Conservation (phyloP, 2,113 vertebrate species). For the Anser brachyrhynchus region DNA sequence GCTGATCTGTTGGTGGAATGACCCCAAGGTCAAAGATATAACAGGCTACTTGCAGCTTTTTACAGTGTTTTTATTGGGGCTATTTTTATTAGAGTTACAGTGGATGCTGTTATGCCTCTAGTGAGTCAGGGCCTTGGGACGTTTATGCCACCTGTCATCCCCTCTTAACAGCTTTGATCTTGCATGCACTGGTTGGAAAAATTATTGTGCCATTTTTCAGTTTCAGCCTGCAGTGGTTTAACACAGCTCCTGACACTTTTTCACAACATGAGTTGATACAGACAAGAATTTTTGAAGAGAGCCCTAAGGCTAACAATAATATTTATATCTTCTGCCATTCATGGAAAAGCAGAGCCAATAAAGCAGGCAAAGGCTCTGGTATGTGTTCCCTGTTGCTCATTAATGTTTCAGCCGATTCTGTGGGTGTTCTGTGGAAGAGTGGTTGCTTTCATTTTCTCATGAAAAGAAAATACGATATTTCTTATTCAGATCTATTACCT, state of each 20-base stretch:
- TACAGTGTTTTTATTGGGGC: background rate
- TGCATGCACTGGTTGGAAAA: slow-evolving; percentile 55
- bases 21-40: slow-evolving; percentile 28
- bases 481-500: slow-evolving; percentile 43
- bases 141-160: slow-evolving; percentile 64
- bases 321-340: slow-evolving; percentile 73
- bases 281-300: slow-evolving; percentile 72
- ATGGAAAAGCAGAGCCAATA: slow-evolving; percentile 67
- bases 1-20: slow-evolving; percentile 16
- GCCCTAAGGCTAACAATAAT: slow-evolving; percentile 72
- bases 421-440: slow-evolving; percentile 59
- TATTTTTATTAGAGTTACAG: slow-evolving; percentile 38
- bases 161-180: slow-evolving; percentile 69
- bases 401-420: slow-evolving; percentile 67
- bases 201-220: slow-evolving; percentile 75
- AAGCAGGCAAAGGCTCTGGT: slow-evolving; percentile 50
- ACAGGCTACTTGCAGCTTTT: slow-evolving; percentile 28
- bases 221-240: slow-evolving; percentile 67
- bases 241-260: slow-evolving; percentile 60
- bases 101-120: slow-evolving; percentile 27
- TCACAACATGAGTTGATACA: slow-evolving; percentile 69
- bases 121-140: slow-evolving; percentile 49
- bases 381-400: slow-evolving; percentile 53
- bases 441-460: slow-evolving; percentile 65
- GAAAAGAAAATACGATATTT: slow-evolving; percentile 57